phyloP scores from a whole-genome alignment of 2,888 invertebrate genomes.

The Phalera bucephala region DNA sequence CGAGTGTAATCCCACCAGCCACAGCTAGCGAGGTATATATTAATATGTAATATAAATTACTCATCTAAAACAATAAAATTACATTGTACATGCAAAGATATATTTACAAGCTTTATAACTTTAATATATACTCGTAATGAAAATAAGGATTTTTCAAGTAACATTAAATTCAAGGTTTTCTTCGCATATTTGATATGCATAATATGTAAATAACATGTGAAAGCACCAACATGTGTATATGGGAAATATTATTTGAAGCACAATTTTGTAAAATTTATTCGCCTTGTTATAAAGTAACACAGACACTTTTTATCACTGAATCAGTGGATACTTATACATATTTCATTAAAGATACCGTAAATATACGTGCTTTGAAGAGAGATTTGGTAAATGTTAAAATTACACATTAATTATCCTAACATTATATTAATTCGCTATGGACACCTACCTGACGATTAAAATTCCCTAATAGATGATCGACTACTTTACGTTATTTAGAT shows the following conservation, averaged over 20 bases:
- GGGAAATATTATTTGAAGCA: slow-evolving; percentile 50
- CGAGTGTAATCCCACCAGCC: slow-evolving; percentile 35
- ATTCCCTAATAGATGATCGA: slow-evolving; percentile 66
- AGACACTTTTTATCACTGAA: slow-evolving; percentile 18
- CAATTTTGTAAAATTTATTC: slow-evolving; percentile 29
- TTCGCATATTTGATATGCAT: slow-evolving; percentile 63
- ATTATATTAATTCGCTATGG: slow-evolving; percentile 61
- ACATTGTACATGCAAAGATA: slow-evolving; percentile 57
- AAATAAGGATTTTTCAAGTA: slow-evolving; percentile 52
- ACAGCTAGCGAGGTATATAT: slow-evolving; percentile 39
- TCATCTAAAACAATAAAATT: slow-evolving; percentile 44
- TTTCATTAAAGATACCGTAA: slow-evolving; percentile 27
- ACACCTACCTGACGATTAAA: slow-evolving; percentile 64
- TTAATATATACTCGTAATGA: slow-evolving; percentile 42
- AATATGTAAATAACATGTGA: slow-evolving; percentile 46
- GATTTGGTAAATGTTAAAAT: slow-evolving; percentile 74
- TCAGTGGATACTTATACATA: slow-evolving; percentile 12
- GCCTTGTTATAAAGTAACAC: slow-evolving; percentile 19
- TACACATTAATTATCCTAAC: slow-evolving; percentile 52
- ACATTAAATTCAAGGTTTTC: slow-evolving; percentile 46
- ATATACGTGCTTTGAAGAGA: slow-evolving; percentile 52
- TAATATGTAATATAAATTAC: slow-evolving; percentile 42
- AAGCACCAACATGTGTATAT: slow-evolving; percentile 64
- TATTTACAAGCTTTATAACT: slow-evolving; percentile 58
- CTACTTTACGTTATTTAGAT: slow-evolving; percentile 54